These are phyloP conservation scores for Artibeus lituratus DNA, from an alignment of 2,797 vertebrate genomes.

Conservation along the genomic window DNA sequence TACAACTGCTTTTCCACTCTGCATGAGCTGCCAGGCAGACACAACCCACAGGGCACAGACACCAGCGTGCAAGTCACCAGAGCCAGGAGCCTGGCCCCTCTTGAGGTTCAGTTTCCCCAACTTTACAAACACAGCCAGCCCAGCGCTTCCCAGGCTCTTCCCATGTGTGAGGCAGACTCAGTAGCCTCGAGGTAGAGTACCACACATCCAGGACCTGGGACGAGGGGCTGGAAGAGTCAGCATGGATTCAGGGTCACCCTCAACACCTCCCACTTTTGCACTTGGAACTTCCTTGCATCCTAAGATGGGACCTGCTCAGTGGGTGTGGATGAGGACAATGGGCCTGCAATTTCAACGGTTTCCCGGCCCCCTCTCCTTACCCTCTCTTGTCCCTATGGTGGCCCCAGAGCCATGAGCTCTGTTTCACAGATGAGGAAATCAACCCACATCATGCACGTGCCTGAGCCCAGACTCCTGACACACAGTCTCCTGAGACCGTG, in stretches of 20 bases:
- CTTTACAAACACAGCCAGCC: not conserved
- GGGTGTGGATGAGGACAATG: too few species aligned
- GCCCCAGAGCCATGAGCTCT: not conserved
- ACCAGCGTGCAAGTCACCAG: not conserved
- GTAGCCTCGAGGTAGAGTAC: not conserved
- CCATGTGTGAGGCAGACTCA: not conserved
- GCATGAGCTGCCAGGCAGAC: not conserved
- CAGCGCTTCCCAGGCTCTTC: not conserved
- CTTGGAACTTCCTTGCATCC: not conserved
- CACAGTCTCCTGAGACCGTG: not conserved
- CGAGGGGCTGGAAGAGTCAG: not conserved
- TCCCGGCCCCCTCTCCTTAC: not conserved
- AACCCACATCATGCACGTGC: not conserved
- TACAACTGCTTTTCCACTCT: not conserved
- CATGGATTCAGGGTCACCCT: not conserved
- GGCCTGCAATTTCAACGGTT: not conserved
- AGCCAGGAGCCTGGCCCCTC: not conserved
- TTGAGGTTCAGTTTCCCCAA: not conserved
- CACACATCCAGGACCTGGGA: not conserved
- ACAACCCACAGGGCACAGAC: not conserved
- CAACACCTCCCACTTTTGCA: not conserved
- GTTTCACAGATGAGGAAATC: not conserved
- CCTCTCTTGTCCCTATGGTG: rapidly evolving
- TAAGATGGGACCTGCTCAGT: rapidly evolving
- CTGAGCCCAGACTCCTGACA: not conserved